Base-by-base conservation (phyloP, 2,797 vertebrate species). In the Clarias laeviceps region DNA sequence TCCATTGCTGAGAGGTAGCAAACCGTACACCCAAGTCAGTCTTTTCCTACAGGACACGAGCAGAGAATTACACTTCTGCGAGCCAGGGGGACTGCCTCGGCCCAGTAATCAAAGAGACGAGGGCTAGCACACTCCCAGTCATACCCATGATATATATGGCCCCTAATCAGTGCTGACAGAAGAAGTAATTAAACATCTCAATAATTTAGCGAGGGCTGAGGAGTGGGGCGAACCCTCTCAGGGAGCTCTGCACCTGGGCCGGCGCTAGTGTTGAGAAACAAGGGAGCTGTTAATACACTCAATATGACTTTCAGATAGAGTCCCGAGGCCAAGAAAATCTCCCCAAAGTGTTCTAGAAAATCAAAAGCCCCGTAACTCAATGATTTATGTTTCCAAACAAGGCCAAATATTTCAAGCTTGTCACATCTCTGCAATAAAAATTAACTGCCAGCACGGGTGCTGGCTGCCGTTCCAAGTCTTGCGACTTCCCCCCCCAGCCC, bases 81-180 rank as follows among this genome's bases (percentile, higher is more conserved):
- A 61, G 83, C 57, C 72, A 81, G 70, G 70, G 32, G 68, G 70
- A 83, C 34, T 66, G 83, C 84, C 80, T 62, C 85, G 85, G 86
- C 64, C 87, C 84, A 85, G 84, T 83, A 87, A 89, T 91, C 90
- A 90, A 90, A 89, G 88, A 37, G 45, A 73, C 45, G 27, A 57
- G 37, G 54, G 81, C 70, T 83, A 72, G 78, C 64, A 59, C 65
- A 79, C 70, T 80, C 68, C 66, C 56, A 54, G 54, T 82, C 50
- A n/a, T n/a, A 27, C 78, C 62, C 45, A 45, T 88, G 88, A 91
- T 88, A 82, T 86, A 91, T 89, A 82, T 40, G 59, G 18, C 89
- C 56, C 85, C 89, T 94, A 94, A 95, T 94, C 91, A 88, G 91
- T 89, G 82, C 89, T 90, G 94, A 93, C 95, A 92, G 91, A 83